Evolutionary conservation across 2,113 vertebrate genomes (phyloP).

Genomic region (Triplophysa dalaica): DNA sequence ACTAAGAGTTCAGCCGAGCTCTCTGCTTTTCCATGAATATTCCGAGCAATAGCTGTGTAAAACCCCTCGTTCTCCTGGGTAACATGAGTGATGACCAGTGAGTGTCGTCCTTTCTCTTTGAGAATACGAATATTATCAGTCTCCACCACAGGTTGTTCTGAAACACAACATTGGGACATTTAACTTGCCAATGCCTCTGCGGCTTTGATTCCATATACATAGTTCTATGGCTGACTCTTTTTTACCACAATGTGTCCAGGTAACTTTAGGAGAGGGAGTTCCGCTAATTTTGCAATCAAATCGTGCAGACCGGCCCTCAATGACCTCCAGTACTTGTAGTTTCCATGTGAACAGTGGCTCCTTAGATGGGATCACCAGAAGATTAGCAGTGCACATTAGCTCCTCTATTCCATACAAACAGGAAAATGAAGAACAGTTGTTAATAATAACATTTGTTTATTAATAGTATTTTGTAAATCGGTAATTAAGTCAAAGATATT

Average conservation of each 20-base stretch:
- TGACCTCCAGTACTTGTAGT: conserved; percentile 84
- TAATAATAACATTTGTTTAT: neutral
- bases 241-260: conserved; percentile 92
- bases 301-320: conserved; percentile 84
- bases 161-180: neutral
- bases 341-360: conserved; percentile 89
- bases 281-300: conserved; percentile 96
- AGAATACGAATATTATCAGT: conserved; percentile 79
- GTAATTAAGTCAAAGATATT: too few species aligned
- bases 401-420: conserved; percentile 76
- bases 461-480: too few species aligned
- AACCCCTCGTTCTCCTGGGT: conserved; percentile 84
- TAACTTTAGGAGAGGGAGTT: conserved; percentile 78
- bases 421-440: neutral
- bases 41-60: conserved; percentile 80
- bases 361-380: conserved; percentile 82
- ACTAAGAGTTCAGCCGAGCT: conserved; percentile 88
- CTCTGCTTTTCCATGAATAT: conserved; percentile 78
- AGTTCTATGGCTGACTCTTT: neutral
- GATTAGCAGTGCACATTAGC: conserved; percentile 84
- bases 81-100: conserved; percentile 80
- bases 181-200: neutral
- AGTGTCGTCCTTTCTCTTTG: conserved; percentile 83
- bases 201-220: neutral
- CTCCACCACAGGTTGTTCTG: conserved; percentile 81